Conservation (phyloP, 2,113 vertebrate species). For the Dinomys branickii region DNA sequence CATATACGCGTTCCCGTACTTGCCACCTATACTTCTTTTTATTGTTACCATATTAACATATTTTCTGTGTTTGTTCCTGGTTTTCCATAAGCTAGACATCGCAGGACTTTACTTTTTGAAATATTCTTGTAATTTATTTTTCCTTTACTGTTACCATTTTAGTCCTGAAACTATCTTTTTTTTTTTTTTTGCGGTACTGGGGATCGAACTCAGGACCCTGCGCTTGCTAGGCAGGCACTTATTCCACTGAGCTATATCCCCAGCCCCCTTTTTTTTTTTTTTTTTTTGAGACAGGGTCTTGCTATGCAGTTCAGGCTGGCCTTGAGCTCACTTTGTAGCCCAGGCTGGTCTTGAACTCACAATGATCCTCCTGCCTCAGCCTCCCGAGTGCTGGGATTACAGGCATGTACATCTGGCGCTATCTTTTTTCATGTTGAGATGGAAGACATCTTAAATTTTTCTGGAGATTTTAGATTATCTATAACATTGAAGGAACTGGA, state of each 20-base stretch:
- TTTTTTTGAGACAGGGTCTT: too few relatives aligned
- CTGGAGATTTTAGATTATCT: not conserved
- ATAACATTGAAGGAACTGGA: not conserved
- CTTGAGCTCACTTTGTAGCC: too few relatives aligned
- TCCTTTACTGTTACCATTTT: not conserved
- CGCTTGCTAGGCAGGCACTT: too few relatives aligned
- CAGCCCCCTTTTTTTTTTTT: not conserved
- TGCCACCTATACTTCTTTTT: not conserved
- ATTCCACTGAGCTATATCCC: too few relatives aligned
- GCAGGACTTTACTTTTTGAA: not conserved
- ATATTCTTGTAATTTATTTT: not conserved
- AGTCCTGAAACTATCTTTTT: not conserved
- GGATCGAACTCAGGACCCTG: too few relatives aligned
- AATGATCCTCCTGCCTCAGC: too few relatives aligned
- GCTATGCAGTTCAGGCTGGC: too few relatives aligned
- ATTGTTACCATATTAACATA: slow-evolving; percentile 16
- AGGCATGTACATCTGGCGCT: too few relatives aligned
- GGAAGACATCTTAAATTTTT: slow-evolving; percentile 12
- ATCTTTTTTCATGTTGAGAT: slow-evolving; percentile 26
- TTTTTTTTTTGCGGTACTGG: too few relatives aligned
- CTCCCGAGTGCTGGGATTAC: too few relatives aligned
- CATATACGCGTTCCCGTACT: not conserved
- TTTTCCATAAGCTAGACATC: slow-evolving; percentile 19
- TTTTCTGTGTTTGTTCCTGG: not conserved
- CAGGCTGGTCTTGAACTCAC: too few relatives aligned